Base-by-base conservation (phyloP, 2,113 vertebrate genomes). In the Serilophus lunatus region DNA sequence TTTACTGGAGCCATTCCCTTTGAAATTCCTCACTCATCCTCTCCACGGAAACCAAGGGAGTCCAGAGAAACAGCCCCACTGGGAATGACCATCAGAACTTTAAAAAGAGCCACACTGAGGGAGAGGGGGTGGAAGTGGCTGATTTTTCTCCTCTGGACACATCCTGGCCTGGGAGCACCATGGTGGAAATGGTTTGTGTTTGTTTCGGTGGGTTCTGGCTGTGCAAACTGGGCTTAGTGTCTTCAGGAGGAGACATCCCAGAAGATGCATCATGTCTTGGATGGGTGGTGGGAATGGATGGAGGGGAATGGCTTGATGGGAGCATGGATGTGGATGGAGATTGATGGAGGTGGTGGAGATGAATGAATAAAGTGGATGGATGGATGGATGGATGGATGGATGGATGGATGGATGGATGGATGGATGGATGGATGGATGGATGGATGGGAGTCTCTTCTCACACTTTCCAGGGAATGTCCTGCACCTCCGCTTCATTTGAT, bases 1-100 rank as follows among this genome's bases (percentile, higher is more conserved):
- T 93, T 95, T 97, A 97, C 97, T 98, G 97, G 97, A 98, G 97
- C 94, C 97, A 96, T 98, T 98, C 96, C 96, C 97, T 98, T 97
- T 86, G 95, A 98, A 98, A 98, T 98, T 98, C 97, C 97, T 97
- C 91, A 95, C 96, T 97, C 95, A 92, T 97, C 97, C 97, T 97
- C 96, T 86, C 97, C 96, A 97, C 97, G 97, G 97, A 92, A 97
- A 98, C 97, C 22, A 12, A 88, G 72, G 87, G 96, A 96, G 95
- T 35, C 86, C 18, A 0, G 90, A 86, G 91, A 96, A 97, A 96
- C 82, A 93, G 88, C 92, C 97, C 96, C 95, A 90, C 33, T 0
- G 85, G 92, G 94, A 96, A 85, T 91, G 86, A 93, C 92, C 92
- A 68, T 81, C 93, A 56, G 92, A 92, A 71, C 85, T 92, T 93